These are phyloP conservation scores for Entosphenus tridentatus DNA, from an alignment of 2,113 vertebrate genomes.

Conservation along the genomic window DNA sequence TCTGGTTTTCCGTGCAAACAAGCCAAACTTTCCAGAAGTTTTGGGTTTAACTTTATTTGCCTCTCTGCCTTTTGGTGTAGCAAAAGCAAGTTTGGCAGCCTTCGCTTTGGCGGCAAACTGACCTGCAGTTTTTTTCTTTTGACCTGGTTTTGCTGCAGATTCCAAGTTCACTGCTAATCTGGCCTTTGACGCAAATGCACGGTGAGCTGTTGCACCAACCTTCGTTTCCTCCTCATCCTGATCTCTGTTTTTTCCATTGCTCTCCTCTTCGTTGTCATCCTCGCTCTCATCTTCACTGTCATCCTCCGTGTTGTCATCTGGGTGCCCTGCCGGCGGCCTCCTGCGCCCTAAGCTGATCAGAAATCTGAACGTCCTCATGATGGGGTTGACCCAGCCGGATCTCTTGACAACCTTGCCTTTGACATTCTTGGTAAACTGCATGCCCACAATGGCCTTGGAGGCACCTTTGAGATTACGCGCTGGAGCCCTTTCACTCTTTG, in stretches of 20 bases:
- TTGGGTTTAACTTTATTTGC: no score
- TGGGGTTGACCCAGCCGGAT: slow-evolving; percentile 24
- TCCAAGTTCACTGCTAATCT: slow-evolving; percentile 19
- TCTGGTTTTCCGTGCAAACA: no score
- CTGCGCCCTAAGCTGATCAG: slow-evolving; percentile 18
- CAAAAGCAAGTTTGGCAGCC: slow-evolving; percentile 8
- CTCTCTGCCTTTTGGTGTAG: no score
- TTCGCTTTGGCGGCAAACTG: slow-evolving; percentile 15
- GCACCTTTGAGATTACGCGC: no score
- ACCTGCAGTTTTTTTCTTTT: slow-evolving; percentile 9
- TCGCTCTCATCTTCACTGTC: slow-evolving; percentile 16
- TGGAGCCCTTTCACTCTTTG: no score
- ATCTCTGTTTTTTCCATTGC: slow-evolving; percentile 26
- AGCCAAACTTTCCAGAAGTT: no score
- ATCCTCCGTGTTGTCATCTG: slow-evolving; percentile 16
- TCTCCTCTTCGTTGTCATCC: slow-evolving; percentile 28
- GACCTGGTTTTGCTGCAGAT: slow-evolving; percentile 13
- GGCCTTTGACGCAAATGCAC: slow-evolving; percentile 27
- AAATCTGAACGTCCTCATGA: slow-evolving; percentile 17
- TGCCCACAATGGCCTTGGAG: no score
- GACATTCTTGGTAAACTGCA: no score
- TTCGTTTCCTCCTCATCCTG: slow-evolving; percentile 27
- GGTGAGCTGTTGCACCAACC: slow-evolving; percentile 21
- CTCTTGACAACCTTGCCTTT: slow-evolving; percentile 30
- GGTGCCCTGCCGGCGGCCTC: slow-evolving; percentile 12